Base-by-base conservation (phyloP, 64 coral and sea anemone genomes). In the Montipora foliosa region DNA sequence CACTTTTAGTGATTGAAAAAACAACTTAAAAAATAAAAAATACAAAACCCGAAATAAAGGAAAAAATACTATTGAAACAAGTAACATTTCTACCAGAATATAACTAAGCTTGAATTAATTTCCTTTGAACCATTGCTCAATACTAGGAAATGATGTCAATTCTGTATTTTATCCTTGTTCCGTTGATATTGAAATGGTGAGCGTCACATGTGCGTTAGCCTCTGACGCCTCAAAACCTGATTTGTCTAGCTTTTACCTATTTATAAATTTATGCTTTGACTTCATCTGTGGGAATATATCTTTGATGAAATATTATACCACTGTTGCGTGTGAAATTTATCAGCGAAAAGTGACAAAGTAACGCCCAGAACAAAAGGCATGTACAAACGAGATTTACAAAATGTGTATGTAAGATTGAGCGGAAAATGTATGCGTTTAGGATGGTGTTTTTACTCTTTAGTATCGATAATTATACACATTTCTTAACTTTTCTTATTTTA, bases 241-340 rank as follows among this genome's bases (percentile, higher is more conserved):
- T 86, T 72, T 71, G 82, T 86, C 82, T 86, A 72, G 47, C 46
- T 86, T 70, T 85, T 72, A 12, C 82, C 82, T 86, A 86, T 86
- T 86, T 86, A 72, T 86, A 86, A 86, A 86, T 86, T 84, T 71
- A 71, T 71, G 82, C 82, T 86, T 86, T 86, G 82, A 86, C 82
- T 86, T 86, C 45, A 66, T 86, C 82, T 86, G 82, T 86, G 82
- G 82, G 82, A 86, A 71, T 86, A 86, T 86, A 86, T 71, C 64
- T 86, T 47, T 86, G 66, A 15, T 70, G 82, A 86, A 86, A 86
- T 86, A 86, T 86, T 86, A 86, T 50, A 72, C 66, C 46, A 17
- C 71, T 66, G 15, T 86, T 86, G 62, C 66, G 82, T 86, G 82
- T 71, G 82, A 86, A 86, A 86, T 86, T 86, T 86, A 86, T 86